A percentile compares a stretch with the other conserved stretches of the same genome.
These are phyloP conservation scores for Augochlorella aurata DNA, from an alignment of 2,888 invertebrate genomes.

Conservation along the genomic window DNA sequence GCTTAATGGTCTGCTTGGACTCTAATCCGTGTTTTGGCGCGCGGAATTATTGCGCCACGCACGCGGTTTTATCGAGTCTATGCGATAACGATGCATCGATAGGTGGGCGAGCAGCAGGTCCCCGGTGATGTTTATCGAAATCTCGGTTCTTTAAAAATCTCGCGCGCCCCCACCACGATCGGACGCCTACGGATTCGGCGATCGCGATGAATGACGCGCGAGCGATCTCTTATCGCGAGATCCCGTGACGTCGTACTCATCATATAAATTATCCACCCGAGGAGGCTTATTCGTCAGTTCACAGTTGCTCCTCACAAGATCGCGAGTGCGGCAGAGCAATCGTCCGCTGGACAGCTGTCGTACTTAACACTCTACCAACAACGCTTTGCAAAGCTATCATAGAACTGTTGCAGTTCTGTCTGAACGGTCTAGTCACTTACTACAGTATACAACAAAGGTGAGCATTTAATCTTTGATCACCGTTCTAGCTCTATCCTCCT, in stretches of 20 bases:
- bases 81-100: slow-evolving; percentile 43
- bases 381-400: slow-evolving; percentile 30
- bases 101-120: slow-evolving; percentile 3
- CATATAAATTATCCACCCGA: slow-evolving; percentile 71
- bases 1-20: background rate
- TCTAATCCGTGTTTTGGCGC: slow-evolving; percentile 12
- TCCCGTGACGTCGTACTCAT: slow-evolving; percentile 61
- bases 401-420: slow-evolving; percentile 70
- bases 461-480: slow-evolving; percentile 22
- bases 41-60: slow-evolving; percentile 22
- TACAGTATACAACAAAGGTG: slow-evolving; percentile 66
- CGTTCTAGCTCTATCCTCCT: background rate
- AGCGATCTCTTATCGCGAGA: slow-evolving; percentile 55
- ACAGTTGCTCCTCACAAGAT: slow-evolving; percentile 44
- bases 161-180: slow-evolving; percentile 4
- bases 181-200: slow-evolving; percentile 16
- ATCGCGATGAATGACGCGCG: slow-evolving; percentile 65
- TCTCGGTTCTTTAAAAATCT: slow-evolving; percentile 18
- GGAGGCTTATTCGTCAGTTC: slow-evolving; percentile 64
- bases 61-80: background rate
- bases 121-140: slow-evolving; percentile 44
- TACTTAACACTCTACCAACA: background rate
- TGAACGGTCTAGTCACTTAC: slow-evolving; percentile 61
- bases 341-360: background rate
- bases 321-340: slow-evolving; percentile 47